Conservation (phyloP, 2,113 vertebrate species). For the mouse (Mus musculus) region GRCm39 chr10:84524501-84525000, state of each 20-base stretch:
- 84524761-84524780: background rate
- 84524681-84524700: background rate
- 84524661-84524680: background rate
- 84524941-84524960: background rate
- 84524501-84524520: constrained; percentile 43
- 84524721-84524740: background rate
- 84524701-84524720: background rate
- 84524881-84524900: background rate
- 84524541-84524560: background rate
- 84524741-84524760: no score
- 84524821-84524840: background rate
- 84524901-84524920: background rate
- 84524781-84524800: no score
- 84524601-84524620: background rate
- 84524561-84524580: background rate
- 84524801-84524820: background rate
- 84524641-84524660: background rate
- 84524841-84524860: background rate
- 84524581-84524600: background rate
- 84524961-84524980: no score
- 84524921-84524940: background rate
- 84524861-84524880: background rate
- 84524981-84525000: no score
- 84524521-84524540: background rate
- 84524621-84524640: background rate